A percentile compares a stretch with the other conserved stretches of the same genome.
Conservation (phyloP, 2,797 vertebrate species). For the Scleropages formosus region DNA sequence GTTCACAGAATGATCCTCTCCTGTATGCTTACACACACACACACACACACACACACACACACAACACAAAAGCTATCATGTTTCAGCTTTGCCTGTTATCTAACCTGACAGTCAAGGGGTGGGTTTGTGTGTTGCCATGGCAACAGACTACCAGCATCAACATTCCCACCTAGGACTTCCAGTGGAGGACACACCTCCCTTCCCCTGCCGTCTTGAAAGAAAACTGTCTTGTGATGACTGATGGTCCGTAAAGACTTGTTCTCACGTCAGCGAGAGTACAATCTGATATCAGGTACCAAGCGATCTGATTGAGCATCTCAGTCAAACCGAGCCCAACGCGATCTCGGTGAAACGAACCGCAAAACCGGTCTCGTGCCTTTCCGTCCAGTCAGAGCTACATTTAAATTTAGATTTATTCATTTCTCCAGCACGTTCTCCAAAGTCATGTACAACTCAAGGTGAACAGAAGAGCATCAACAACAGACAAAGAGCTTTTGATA, state of each 20-base stretch:
- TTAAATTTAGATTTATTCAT: background rate
- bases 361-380: background rate
- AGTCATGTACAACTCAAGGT: too few species aligned
- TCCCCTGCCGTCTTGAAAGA: background rate
- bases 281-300: background rate
- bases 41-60: constrained; percentile 32
- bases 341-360: background rate
- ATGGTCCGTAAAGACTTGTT: background rate
- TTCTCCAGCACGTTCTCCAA: background rate
- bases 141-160: constrained; percentile 55
- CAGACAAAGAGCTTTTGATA: background rate
- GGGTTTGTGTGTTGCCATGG: constrained; percentile 59
- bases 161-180: constrained; percentile 23
- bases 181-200: background rate
- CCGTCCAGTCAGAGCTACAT: background rate
- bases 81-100: constrained; percentile 47
- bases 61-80: background rate
- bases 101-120: constrained; percentile 51
- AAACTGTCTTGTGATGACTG: background rate
- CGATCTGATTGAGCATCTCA: background rate
- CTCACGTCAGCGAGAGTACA: background rate
- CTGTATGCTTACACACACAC: constrained; percentile 33
- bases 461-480: background rate
- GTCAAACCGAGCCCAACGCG: too few species aligned
- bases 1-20: background rate